A percentile compares a stretch with the other conserved stretches of the same genome.
These are phyloP conservation scores for Lepidonotus clava DNA, from an alignment of 2,888 invertebrate genomes.

Conservation along the genomic window DNA sequence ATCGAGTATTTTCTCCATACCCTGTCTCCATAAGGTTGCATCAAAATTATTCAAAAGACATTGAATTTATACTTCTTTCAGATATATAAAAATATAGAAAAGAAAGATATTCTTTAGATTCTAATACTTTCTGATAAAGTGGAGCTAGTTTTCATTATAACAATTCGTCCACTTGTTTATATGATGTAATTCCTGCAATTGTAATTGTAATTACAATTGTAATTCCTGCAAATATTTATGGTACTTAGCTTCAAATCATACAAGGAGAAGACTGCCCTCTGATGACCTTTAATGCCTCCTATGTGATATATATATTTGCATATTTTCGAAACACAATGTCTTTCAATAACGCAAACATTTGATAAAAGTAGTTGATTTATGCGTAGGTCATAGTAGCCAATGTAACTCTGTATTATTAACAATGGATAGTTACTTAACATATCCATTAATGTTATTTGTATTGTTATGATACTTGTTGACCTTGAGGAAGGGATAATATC, in stretches of 20 bases:
- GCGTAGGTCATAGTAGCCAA: not conserved
- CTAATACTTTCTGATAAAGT: not conserved
- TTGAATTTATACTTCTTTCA: not conserved
- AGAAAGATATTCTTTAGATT: not conserved
- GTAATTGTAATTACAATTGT: not conserved
- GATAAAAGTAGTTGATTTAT: not conserved
- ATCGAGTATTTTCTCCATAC: no score
- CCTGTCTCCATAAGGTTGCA: no score
- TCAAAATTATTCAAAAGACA: not conserved
- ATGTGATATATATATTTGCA: not conserved
- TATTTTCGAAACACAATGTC: slow-evolving; percentile 30
- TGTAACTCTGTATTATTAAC: not conserved
- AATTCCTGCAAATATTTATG: not conserved
- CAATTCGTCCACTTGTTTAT: not conserved
- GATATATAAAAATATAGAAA: not conserved
- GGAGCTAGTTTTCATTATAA: not conserved
- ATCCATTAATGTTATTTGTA: not conserved
- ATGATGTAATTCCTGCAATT: not conserved
- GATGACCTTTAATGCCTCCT: not conserved
- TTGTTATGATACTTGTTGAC: not conserved
- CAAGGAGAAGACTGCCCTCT: not conserved
- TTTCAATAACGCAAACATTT: slow-evolving; percentile 33
- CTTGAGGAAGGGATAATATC: not conserved
- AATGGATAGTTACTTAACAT: not conserved
- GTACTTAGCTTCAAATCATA: no score